A percentile compares a stretch with the other conserved stretches of the same genome.
Conservation (phyloP, 2,113 vertebrate genomes). For the Microtus pennsylvanicus region DNA sequence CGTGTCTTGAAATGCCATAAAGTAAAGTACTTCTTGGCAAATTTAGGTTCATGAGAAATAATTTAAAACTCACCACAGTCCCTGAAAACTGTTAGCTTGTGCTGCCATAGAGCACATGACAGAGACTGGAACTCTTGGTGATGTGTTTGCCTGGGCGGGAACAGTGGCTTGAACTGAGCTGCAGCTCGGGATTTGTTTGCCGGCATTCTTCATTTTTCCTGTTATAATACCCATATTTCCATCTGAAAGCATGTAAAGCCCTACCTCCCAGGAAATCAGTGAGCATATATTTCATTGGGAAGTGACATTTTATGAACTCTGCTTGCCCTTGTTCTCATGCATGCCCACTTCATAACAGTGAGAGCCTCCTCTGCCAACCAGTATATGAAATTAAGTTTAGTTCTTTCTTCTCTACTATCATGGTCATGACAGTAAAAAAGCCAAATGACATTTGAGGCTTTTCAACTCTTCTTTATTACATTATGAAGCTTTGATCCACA, state of each 20-base stretch:
- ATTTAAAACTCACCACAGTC: neutral
- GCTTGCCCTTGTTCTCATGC: constrained; percentile 57
- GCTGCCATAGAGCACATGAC: neutral
- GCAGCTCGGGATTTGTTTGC: neutral
- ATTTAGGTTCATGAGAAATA: constrained; percentile 25
- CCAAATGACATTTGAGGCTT: constrained; percentile 80
- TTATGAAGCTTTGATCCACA: constrained; percentile 75
- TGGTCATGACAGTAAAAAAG: constrained; percentile 66
- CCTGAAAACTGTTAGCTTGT: neutral
- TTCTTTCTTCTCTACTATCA: constrained; percentile 72
- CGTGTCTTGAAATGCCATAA: constrained; percentile 18
- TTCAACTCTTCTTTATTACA: constrained; percentile 74
- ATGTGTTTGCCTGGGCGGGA: rapidly evolving
- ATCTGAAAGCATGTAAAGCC: constrained; percentile 35
- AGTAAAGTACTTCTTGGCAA: neutral
- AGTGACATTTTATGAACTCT: constrained; percentile 77
- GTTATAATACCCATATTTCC: constrained; percentile 41
- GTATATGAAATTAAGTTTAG: constrained; percentile 57
- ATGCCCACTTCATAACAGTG: constrained; percentile 65
- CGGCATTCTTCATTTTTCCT: neutral
- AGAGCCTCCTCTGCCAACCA: constrained; percentile 56
- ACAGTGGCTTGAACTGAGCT: neutral
- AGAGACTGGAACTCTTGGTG: neutral
- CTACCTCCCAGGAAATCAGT: constrained; percentile 51
- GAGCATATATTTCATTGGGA: constrained; percentile 65